Evolutionary conservation across 2,888 invertebrate genomes (phyloP).

Genomic region (Sussaba pulchella): DNA sequence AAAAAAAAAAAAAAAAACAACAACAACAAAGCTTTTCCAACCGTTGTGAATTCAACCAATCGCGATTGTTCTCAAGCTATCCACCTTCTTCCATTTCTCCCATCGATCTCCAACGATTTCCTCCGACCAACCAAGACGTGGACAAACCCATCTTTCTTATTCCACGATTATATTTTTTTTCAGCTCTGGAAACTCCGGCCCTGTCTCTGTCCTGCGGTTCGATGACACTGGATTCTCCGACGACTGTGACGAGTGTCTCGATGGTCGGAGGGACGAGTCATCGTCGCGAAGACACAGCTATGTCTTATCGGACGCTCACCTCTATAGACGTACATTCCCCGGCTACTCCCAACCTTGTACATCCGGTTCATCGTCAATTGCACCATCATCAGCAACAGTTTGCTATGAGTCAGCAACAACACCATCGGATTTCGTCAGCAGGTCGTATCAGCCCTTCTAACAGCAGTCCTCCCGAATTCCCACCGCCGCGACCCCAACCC

Average conservation of each 20-base stretch:
- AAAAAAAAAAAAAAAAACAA: too few relatives aligned
- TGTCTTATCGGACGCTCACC: slow-evolving; percentile 86
- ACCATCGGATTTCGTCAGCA: slow-evolving; percentile 83
- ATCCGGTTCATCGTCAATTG: slow-evolving; percentile 75
- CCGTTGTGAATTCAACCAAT: slow-evolving; percentile 30
- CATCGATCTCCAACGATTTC: neutral
- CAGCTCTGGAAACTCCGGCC: slow-evolving; percentile 83
- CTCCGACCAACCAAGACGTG: too few relatives aligned
- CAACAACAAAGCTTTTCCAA: too few relatives aligned
- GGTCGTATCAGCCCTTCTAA: slow-evolving; percentile 85
- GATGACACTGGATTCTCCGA: slow-evolving; percentile 94
- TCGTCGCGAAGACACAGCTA: slow-evolving; percentile 88
- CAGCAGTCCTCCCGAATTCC: slow-evolving; percentile 84
- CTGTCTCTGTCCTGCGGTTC: slow-evolving; percentile 87
- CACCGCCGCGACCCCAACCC: slow-evolving; percentile 83
- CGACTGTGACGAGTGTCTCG: slow-evolving; percentile 87
- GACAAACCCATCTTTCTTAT: neutral
- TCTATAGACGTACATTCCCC: slow-evolving; percentile 86
- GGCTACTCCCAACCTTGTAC: slow-evolving; percentile 86
- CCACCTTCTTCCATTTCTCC: slow-evolving; percentile 63
- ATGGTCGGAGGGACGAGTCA: slow-evolving; percentile 88
- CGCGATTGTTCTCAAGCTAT: slow-evolving; percentile 38
- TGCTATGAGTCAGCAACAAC: slow-evolving; percentile 76
- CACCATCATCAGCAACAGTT: slow-evolving; percentile 75
- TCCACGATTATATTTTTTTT: slow-evolving; percentile 52